A percentile compares a stretch with the other conserved stretches of the same genome.
Conservation (phyloP, 2,888 invertebrate genomes). For the Leptura quadrifasciata region DNA sequence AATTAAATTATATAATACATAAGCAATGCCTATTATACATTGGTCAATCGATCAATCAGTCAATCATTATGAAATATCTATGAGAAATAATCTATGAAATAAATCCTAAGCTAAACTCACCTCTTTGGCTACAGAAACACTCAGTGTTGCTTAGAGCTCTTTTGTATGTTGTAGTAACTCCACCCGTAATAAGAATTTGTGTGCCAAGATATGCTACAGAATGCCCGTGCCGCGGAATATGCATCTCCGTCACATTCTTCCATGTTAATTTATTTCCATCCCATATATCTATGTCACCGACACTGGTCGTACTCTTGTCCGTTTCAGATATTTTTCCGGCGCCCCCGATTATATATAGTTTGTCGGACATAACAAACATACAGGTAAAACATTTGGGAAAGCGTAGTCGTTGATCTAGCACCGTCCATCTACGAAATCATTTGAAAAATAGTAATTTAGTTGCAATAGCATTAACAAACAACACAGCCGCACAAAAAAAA, state of each 20-base stretch:
- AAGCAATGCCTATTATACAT: too few species aligned
- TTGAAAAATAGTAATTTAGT: slow-evolving; percentile 8
- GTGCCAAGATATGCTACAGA: slow-evolving; percentile 80
- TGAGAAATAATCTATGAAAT: too few species aligned
- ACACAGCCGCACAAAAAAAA: too few species aligned
- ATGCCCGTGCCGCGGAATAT: slow-evolving; percentile 81
- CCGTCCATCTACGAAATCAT: slow-evolving; percentile 75
- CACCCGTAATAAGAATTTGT: slow-evolving; percentile 80
- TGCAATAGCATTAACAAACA: too few species aligned
- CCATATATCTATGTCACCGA: slow-evolving; percentile 79
- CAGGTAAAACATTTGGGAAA: slow-evolving; percentile 77
- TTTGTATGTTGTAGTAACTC: slow-evolving; percentile 81
- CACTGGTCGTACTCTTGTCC: slow-evolving; percentile 75
- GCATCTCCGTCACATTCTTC: slow-evolving; percentile 78
- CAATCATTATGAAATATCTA: too few species aligned
- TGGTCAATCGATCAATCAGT: too few species aligned
- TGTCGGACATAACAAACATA: slow-evolving; percentile 77
- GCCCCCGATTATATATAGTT: slow-evolving; percentile 81
- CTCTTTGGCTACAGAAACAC: slow-evolving; percentile 79
- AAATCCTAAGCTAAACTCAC: slow-evolving; percentile 51
- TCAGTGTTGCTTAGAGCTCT: slow-evolving; percentile 81
- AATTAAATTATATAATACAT: too few species aligned
- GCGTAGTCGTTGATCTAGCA: slow-evolving; percentile 74
- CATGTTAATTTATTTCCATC: slow-evolving; percentile 77
- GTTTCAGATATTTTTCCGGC: slow-evolving; percentile 75